Base-by-base conservation (phyloP, 2,113 vertebrate species). In the Bujurquina vittata region DNA sequence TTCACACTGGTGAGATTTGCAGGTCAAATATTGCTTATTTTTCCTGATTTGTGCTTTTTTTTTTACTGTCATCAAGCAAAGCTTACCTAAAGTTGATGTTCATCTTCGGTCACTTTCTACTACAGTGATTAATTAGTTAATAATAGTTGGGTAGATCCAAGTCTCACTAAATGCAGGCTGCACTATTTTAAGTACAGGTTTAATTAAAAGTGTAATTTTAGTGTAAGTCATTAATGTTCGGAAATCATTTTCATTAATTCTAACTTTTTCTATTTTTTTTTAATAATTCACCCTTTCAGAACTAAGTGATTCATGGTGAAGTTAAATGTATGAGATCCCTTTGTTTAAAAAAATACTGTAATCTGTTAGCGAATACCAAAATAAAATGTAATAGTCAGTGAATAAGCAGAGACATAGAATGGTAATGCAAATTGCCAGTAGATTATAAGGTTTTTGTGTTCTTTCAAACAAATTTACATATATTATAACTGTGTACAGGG, bases 191-290 rank as follows among this genome's bases (percentile, higher is more conserved):
- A 92, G 90, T 79, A 79, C 77, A 87, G 84, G 31, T 87, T 91
- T 92, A 91, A 92, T 93, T 92, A 92, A 91, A 92, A 73, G 61
- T 85, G 15, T 92, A 91, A 93, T 90, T 92, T 88, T 90, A 90
- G 92, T 84, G 33, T 54, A 86, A 75, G 83, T 84, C 84, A 91
- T 93, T 92, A 92, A 86, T 87, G 81, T 26, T 76, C 12, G 52
- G 33, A 78, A 77, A 79, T 83, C 31, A 83, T 81, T 79, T 87
- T 83, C 61, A 81, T 85, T 14, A 83, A 80, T 79, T 83, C 10
- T 63, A 77, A 83, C 46, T 62, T 37, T 78, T 61, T 85, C 79
- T 31, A 31, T 31, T 86, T 75, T 20, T 61, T 76, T 67, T 61
- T 60, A 79, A 76, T 35, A 20, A 79, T 56, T 61, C 4, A 77